Conservation (phyloP, 2,797 vertebrate species). For the Sternotherus odoratus region DNA sequence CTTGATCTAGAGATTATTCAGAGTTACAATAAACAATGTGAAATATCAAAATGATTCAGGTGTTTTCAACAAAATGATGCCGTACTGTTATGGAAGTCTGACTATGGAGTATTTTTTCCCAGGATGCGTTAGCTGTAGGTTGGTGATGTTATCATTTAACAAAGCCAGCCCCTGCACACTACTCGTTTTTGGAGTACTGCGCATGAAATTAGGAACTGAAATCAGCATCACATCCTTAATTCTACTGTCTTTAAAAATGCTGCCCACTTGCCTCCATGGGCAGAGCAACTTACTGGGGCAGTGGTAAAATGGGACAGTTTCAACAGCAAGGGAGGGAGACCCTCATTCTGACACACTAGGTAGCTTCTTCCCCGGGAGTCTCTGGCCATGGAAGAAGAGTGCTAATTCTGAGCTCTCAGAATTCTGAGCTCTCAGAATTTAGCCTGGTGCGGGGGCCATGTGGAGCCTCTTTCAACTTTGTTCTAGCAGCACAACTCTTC, state of each 20-base stretch:
- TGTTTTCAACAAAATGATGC: not conserved
- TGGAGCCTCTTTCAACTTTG: not conserved
- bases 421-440: too few species aligned
- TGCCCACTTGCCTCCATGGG: not conserved
- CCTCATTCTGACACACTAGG: not conserved
- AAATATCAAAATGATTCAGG: rapidly evolving
- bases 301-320: not conserved
- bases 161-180: not conserved
- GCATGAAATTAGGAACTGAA: slow-evolving; percentile 3
- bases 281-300: not conserved
- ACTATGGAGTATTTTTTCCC: not conserved
- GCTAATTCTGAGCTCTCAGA: too few species aligned
- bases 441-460: not conserved
- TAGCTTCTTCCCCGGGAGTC: not conserved
- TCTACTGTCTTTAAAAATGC: not conserved
- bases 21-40: not conserved
- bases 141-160: not conserved
- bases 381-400: not conserved
- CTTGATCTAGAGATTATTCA: not conserved
- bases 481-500: not conserved
- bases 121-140: not conserved
- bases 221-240: not conserved
- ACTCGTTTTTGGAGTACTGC: not conserved
- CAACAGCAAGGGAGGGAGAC: not conserved
- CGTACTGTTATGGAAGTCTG: not conserved